These are phyloP conservation scores for Brachionus koreanus DNA, from an alignment of 1,140 invertebrate genomes.

Conservation along the genomic window DNA sequence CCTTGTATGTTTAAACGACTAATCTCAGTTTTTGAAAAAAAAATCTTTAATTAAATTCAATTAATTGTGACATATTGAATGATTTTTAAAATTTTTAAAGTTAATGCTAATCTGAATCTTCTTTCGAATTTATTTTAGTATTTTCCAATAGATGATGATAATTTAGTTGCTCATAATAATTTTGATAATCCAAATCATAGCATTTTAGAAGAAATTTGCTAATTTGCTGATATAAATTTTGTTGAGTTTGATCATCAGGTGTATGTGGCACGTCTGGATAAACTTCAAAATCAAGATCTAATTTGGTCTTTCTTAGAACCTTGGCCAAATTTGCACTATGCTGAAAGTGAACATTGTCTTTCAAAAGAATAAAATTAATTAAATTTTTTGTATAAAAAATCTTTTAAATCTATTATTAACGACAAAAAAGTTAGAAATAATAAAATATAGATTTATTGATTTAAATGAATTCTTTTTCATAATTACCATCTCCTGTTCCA, in stretches of 20 bases:
- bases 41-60: not conserved
- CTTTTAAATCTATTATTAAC: too few relatives aligned
- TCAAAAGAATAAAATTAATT: too few relatives aligned
- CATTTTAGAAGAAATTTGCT: constrained; percentile 28
- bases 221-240: constrained; percentile 23
- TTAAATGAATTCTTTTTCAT: too few relatives aligned
- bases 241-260: constrained; percentile 22
- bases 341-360: constrained; percentile 40
- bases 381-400: too few relatives aligned
- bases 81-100: not conserved
- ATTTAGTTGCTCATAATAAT: constrained; percentile 17
- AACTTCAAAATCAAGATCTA: constrained; percentile 39
- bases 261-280: constrained; percentile 39
- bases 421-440: too few relatives aligned
- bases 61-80: not conserved
- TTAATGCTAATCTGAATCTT: not conserved
- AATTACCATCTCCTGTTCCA: constrained; percentile 41
- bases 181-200: not conserved
- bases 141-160: constrained; percentile 27
- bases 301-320: not conserved
- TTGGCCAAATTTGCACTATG: constrained; percentile 35
- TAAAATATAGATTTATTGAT: too few relatives aligned
- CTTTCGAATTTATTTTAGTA: not conserved
- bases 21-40: not conserved
- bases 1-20: too few relatives aligned